Evolutionary conservation across 2,797 vertebrate genomes (phyloP), one percentile per base, ranked within the genome.

Genomic region (Lagocephalus sceleratus): DNA sequence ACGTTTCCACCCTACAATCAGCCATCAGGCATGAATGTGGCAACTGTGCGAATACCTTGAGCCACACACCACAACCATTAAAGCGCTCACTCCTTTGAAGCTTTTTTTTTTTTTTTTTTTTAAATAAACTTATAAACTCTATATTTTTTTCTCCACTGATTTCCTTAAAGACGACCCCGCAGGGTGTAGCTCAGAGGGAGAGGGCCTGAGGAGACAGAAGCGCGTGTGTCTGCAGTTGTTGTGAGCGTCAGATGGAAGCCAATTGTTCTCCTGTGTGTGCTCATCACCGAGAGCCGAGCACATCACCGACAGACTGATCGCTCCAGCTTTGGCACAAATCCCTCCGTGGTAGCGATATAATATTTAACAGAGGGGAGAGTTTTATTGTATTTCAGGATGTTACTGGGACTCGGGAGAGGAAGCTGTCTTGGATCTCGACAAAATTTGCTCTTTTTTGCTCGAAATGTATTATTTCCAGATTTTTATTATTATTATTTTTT

Each of bases 81-180:
- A 71, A 71, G 71, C 54, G 52, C 22, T 73, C 54, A 7, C 46
- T 43, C 39, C 79, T 86, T 86, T 87, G 81, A 88, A 81, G 83
- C 79, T 35, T 32, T 3, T 32, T 32, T 32, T 78, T 23, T 56
- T 35, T 32, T 3, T 32, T 32, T 32, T 78, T 23, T 56, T 70
- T 62, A 67, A 60, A 71, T 72, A 47, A 41, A 51, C 56, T 60
- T 76, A 84, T 80, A 81, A 76, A 76, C 62, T 41, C 11, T 64
- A 47, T 72, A 62, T 12, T 71, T 81, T 78, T 29, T 29, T 11
- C 3, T 74, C 29, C 62, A 68, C 68, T 78, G 80, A 80, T 63
- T 71, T 66, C 76, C 75, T 59, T 60, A 76, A 76, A 84, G 79
- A 69, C 57, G 43, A 74, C 82, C 81, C 50, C 23, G 32, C 3